Base-by-base conservation (phyloP, 2,888 invertebrate genomes). In the Pharmacophagus antenor region DNA sequence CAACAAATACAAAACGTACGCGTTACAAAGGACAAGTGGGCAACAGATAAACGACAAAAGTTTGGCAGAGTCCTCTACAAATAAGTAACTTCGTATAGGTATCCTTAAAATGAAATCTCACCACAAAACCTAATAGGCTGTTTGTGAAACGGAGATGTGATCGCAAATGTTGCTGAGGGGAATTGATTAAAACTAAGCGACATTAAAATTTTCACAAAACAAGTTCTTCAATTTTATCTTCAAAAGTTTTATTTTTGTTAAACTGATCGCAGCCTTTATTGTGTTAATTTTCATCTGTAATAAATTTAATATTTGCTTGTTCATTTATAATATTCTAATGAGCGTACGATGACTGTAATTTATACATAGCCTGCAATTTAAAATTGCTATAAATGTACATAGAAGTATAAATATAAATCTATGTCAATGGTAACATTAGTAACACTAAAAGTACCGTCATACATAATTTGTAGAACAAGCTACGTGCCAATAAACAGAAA, bases 31-130 rank as follows among this genome's bases (percentile, higher is more conserved):
- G 73, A 73, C 78, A 77, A 79, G 79, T 80, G 78, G 69, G 67
- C 71, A 65, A 67, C 70, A 67, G 65, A 72, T 74, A 75, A 76
- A 82, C 78, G 79, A 58, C 59, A 67, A 67, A 73, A 76, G 77
- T 80, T 77, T 74, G 72, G 27, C 27, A 25, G 64, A 67, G 70
- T 71, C 81, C 83, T 80, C 70, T 70, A 65, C 72, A 84, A 85
- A 85, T 75, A 85, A 55, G 59, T 57, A 60, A 63, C 61, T 54
- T 56, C 70, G 67, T 69, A 71, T 63, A 67, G 69, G 63, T 68
- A 66, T 68, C 67, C 69, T 66, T 70, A 65, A 67, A 67, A 65
- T 65, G 65, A 66, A 65, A 61, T 61, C 63, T 61, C 59, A 59
- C 66, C 66, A 55, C 61, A 47, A 27, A 46, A 23, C 55, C 46